Evolutionary conservation across 2,888 invertebrate genomes (phyloP).

Genomic region (Thymelicus acteon): DNA sequence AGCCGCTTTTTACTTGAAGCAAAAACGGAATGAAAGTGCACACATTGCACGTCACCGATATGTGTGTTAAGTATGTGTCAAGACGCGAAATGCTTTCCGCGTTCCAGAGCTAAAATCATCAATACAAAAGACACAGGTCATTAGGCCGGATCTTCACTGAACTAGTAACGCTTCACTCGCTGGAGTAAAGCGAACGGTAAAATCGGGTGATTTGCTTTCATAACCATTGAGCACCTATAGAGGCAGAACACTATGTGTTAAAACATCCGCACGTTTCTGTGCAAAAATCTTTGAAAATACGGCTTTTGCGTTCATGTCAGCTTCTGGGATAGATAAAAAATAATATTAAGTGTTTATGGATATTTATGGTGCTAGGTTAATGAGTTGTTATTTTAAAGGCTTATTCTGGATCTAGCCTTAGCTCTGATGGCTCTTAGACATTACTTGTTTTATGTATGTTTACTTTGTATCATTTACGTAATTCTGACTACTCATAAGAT

Average conservation of each 20-base stretch:
- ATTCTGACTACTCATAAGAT: too few species aligned
- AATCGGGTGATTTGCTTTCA: slow-evolving; percentile 10
- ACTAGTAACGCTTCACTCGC: slow-evolving; percentile 2
- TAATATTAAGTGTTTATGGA: not conserved
- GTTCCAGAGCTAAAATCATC: slow-evolving; percentile 11
- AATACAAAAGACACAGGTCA: slow-evolving; percentile 16
- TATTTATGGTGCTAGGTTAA: too few species aligned
- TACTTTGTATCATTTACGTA: too few species aligned
- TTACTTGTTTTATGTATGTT: too few species aligned
- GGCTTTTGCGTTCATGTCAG: not conserved
- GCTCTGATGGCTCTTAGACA: too few species aligned
- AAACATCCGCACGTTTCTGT: not conserved
- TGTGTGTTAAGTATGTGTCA: not conserved
- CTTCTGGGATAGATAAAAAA: not conserved
- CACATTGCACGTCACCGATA: not conserved
- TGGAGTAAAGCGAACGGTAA: not conserved
- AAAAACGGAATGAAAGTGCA: not conserved
- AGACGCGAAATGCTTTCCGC: not conserved
- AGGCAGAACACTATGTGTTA: slow-evolving; percentile 8
- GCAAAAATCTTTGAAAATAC: not conserved
- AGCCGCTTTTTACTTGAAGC: too few species aligned
- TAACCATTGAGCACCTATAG: slow-evolving; percentile 13
- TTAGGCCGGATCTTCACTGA: slow-evolving; percentile 10
- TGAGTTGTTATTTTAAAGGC: too few species aligned
- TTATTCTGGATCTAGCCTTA: too few species aligned